A percentile compares a stretch with the other conserved stretches of the same genome.
These are phyloP conservation scores for Lepidotrigona ventralis DNA, from an alignment of 1,140 invertebrate species.

Conservation along the genomic window DNA sequence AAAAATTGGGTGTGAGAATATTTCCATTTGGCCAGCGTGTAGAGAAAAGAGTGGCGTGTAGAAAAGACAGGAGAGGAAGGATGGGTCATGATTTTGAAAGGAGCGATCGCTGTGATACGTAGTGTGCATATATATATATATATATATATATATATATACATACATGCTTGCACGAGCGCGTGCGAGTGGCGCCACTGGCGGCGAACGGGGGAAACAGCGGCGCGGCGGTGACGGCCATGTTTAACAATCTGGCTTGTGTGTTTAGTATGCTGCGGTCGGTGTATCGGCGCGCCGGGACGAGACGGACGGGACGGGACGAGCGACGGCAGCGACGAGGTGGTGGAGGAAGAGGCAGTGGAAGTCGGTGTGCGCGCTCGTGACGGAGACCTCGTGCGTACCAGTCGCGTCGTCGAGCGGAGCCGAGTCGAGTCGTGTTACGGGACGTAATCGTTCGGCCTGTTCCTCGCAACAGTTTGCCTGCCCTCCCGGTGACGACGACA, in stretches of 20 bases:
- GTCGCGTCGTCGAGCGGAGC: constrained; percentile 61
- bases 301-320: constrained; percentile 55
- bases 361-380: constrained; percentile 60
- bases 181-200: constrained; percentile 54
- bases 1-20: no score
- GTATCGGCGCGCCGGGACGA: constrained; percentile 63
- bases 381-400: constrained; percentile 65
- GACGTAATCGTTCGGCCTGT: constrained; percentile 21
- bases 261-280: constrained; percentile 70
- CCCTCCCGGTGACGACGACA: constrained; percentile 29
- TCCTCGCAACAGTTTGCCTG: constrained; percentile 52
- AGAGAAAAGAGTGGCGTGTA: no score
- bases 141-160: no score
- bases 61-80: neutral
- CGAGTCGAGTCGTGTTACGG: constrained; percentile 50
- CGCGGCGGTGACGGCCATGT: constrained; percentile 65
- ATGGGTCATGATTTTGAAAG: neutral
- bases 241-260: constrained; percentile 69
- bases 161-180: no score
- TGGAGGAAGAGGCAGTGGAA: constrained; percentile 37
- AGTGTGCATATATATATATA: no score
- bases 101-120: no score
- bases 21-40: no score
- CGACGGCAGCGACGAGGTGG: constrained; percentile 32
- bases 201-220: constrained; percentile 33